These are phyloP conservation scores for Pseudopipra pipra DNA, from an alignment of 2,113 vertebrate genomes.

Conservation along the genomic window DNA sequence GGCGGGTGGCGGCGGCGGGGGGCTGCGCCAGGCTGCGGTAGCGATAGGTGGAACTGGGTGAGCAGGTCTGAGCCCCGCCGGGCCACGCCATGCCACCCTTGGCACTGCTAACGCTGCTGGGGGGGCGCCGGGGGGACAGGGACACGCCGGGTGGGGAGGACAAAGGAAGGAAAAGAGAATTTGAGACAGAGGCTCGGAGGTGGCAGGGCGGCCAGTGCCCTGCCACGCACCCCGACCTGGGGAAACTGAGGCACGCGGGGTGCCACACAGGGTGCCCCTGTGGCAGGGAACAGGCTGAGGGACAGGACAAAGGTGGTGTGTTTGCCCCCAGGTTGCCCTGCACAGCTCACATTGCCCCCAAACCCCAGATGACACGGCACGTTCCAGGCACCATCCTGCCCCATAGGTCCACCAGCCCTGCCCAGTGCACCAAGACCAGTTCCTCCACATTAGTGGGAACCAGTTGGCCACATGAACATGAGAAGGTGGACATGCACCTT, in stretches of 20 bases:
- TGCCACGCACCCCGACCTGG: neutral
- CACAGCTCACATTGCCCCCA: accelerated
- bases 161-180: conserved; percentile 70
- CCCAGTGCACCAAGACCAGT: accelerated
- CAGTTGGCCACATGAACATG: neutral
- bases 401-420: neutral
- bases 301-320: neutral
- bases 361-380: accelerated
- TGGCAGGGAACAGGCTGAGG: neutral
- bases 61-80: conserved; percentile 82
- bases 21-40: conserved; percentile 95
- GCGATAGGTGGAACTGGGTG: conserved; percentile 88
- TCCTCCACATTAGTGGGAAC: neutral
- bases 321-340: neutral
- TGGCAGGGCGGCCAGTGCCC: neutral
- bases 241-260: neutral
- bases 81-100: conserved; percentile 88
- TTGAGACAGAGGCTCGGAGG: conserved; percentile 31
- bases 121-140: conserved; percentile 34
- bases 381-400: neutral
- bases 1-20: conserved; percentile 81
- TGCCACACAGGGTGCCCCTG: no score
- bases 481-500: neutral
- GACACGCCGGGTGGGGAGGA: neutral
- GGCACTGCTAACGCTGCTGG: conserved; percentile 88